Percentiles rank a stretch among this genome's conserved stretches.
These are phyloP conservation scores for Nyctibius bracteatus DNA, from an alignment of 2,113 vertebrate genomes.

Conservation along the genomic window DNA sequence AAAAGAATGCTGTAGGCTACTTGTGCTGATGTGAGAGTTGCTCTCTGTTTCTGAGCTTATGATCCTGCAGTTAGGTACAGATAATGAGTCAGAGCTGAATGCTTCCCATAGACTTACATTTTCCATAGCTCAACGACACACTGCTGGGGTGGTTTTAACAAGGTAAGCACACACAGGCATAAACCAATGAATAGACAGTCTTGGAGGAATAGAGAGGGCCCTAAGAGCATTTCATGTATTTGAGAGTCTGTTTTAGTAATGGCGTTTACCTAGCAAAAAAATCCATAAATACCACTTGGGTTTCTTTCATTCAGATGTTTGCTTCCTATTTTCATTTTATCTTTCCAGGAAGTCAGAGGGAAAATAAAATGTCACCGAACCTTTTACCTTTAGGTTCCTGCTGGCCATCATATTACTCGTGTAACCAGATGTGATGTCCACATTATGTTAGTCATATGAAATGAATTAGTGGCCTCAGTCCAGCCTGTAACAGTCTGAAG, in stretches of 20 bases:
- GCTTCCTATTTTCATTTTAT: not conserved
- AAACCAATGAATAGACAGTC: not conserved
- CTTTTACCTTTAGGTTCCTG: not conserved
- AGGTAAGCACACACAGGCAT: not conserved
- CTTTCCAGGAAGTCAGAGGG: not conserved
- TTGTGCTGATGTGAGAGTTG: not conserved
- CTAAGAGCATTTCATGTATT: not conserved
- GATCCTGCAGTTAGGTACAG: not conserved
- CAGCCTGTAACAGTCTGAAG: not conserved
- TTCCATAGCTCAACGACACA: not conserved
- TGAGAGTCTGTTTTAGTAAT: not conserved
- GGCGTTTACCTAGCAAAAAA: not conserved
- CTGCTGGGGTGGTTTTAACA: not conserved
- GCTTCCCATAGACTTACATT: not conserved
- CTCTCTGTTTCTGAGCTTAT: not conserved
- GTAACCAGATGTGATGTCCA: not conserved
- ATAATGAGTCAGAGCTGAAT: not conserved
- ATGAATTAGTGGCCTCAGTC: not conserved
- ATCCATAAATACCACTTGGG: not conserved
- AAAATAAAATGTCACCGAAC: not conserved
- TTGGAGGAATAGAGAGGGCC: not conserved
- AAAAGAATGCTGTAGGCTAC: not conserved
- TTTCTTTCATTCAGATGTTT: not conserved
- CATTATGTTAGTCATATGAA: not conserved
- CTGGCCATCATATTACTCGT: not conserved